Conservation (phyloP, 35 echinoderm and acorn worm genomes). For the Strongylocentrotus purpuratus region DNA sequence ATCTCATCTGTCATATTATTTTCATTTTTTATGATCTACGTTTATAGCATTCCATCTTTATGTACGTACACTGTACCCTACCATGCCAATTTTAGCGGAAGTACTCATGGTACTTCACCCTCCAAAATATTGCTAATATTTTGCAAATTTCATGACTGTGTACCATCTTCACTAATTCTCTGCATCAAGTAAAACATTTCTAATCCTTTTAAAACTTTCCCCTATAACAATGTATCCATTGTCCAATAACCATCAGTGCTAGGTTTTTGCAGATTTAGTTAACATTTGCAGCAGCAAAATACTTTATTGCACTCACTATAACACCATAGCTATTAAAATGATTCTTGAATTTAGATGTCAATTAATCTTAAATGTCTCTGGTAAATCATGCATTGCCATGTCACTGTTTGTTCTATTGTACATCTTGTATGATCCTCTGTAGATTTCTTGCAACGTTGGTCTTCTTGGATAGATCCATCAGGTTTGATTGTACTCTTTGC, state of each 20-base stretch:
- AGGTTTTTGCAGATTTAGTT: not conserved
- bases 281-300: not conserved
- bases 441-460: not conserved
- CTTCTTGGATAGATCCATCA: not conserved
- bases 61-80: too few relatives aligned
- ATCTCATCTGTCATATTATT: not conserved
- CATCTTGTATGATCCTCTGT: not conserved
- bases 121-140: too few relatives aligned
- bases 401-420: not conserved
- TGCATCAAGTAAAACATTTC: not conserved
- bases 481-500: not conserved
- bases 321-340: not conserved
- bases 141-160: not conserved
- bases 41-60: too few relatives aligned
- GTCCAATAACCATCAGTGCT: not conserved
- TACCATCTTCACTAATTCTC: not conserved
- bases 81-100: too few relatives aligned
- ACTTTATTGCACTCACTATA: not conserved
- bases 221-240: not conserved
- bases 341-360: not conserved
- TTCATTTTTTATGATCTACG: not conserved
- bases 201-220: not conserved
- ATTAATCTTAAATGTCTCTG: not conserved
- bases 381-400: not conserved
- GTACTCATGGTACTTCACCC: too few relatives aligned